Evolutionary conservation across 2,797 vertebrate species (phyloP), one percentile per base, ranked within the genome.

Genomic region (Enoplosus armatus): DNA sequence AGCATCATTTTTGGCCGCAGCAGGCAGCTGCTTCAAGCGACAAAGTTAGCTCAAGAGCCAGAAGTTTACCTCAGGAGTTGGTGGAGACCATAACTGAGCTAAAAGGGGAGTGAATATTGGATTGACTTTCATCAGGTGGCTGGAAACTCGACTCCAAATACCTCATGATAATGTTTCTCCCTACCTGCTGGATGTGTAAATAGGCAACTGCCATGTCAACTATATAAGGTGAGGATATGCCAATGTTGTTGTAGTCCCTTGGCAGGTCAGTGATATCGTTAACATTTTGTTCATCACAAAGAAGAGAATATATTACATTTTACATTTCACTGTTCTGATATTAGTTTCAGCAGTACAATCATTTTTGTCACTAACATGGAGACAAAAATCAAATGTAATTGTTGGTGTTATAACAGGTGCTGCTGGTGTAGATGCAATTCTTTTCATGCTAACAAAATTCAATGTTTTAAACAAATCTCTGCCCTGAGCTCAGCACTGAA

Each of bases 391-490:
- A 2, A 64, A 59, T 27, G 2, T 12, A 18, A 50, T 45, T 56
- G 35, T 41, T 72, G 26, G 29, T 20, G 31, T 35, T 37, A 20
- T 51, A 16, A 31, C 7, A 50, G 37, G 8, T 39, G 48, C 29
- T 47, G 37, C 3, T 61, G 20, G 10, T 6, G 8, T 8, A 16
- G 41, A 27, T 37, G 2, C 29, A 14, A 7, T 39, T 22, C 26
- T 15, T 67, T 73, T 70, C 1, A 6, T 53, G 41, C 9, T 70
- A 56, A 50, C 12, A 69, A 47, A 69, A 35, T 41, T 72, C 9
- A 16, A 39, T 22, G 51, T 45, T 67, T 47, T 54, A 70, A 50
- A 73, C 33, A 59, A 72, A 71, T 47, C 20, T 53, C 10, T 22
- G 43, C 31, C 24, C 43, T 22, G 54, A 59, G 33, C n/a, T 54